Percentiles rank a stretch among this genome's conserved stretches.
Evolutionary conservation across 1,140 invertebrate genomes (phyloP).

Genomic region (Brachionus sp.): DNA sequence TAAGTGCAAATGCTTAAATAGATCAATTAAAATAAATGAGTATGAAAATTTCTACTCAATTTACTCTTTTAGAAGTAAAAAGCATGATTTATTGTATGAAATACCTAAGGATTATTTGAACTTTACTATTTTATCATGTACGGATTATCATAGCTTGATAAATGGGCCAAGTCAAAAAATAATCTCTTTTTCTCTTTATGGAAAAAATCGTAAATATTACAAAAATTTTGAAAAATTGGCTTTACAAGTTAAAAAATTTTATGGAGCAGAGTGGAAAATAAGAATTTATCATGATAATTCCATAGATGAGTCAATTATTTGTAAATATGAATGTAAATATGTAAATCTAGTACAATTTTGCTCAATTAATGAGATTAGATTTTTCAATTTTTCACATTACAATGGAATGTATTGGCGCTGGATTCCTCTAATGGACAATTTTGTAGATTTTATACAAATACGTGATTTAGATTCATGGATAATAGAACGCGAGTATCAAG

Average conservation of each 20-base stretch:
- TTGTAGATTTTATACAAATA: constrained; percentile 25
- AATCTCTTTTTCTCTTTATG: constrained; percentile 24
- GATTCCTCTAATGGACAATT: constrained; percentile 15
- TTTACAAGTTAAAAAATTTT: not conserved
- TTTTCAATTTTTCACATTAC: not conserved
- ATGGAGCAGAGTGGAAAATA: constrained; percentile 7
- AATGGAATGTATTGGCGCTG: constrained; percentile 36
- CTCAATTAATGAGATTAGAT: not conserved
- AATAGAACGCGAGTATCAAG: not conserved
- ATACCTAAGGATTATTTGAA: not conserved
- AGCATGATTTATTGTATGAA: not conserved
- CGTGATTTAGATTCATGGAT: constrained; percentile 34
- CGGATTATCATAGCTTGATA: not conserved
- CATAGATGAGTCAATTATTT: constrained; percentile 26
- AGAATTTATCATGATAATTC: constrained; percentile 34
- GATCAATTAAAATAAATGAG: not conserved
- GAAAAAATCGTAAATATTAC: constrained; percentile 31
- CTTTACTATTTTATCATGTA: not conserved
- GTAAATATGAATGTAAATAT: constrained; percentile 6
- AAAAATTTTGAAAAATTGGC: not conserved
- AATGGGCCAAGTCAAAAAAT: constrained; percentile 5
- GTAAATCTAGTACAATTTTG: not conserved
- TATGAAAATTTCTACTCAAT: not conserved
- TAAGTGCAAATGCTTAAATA: not conserved
- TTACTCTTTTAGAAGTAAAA: not conserved